A percentile compares a stretch with the other conserved stretches of the same genome.
These are phyloP conservation scores for Heteromurus nitidus DNA, from an alignment of 2,888 invertebrate species.

Conservation along the genomic window DNA sequence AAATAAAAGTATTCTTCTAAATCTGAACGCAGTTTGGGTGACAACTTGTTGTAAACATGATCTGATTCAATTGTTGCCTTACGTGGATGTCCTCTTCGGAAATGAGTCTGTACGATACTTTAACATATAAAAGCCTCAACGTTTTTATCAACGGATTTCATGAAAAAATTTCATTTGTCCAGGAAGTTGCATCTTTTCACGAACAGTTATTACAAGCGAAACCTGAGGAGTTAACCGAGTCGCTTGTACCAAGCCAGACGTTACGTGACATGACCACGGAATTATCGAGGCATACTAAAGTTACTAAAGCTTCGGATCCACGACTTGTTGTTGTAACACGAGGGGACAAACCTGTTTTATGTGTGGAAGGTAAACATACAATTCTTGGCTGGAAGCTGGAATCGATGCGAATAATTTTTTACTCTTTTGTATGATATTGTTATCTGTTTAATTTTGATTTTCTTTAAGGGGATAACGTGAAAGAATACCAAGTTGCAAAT, in stretches of 20 bases:
- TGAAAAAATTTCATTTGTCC: no score
- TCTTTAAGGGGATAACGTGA: background rate
- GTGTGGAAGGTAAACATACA: conserved; percentile 78
- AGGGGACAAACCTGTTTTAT: conserved; percentile 33
- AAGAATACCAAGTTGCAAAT: background rate
- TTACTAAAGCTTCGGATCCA: no score
- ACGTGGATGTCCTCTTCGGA: conserved; percentile 95
- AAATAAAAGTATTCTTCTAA: conserved; percentile 86
- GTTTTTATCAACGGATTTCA: no score
- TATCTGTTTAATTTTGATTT: no score
- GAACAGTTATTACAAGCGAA: no score
- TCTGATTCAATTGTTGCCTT: conserved; percentile 88
- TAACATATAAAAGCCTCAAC: no score
- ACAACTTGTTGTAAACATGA: conserved; percentile 89
- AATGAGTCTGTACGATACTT: conserved; percentile 89
- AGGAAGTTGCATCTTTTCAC: background rate
- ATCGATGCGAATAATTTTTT: no score
- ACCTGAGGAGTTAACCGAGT: no score
- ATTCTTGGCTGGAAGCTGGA: no score
- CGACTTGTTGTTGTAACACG: conserved; percentile 24
- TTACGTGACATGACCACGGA: no score
- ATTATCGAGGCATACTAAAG: no score
- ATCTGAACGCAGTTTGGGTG: conserved; percentile 96
- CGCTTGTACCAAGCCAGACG: no score
- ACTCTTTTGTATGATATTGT: background rate